phyloP scores from a whole-genome alignment of 2,797 vertebrate species.

The Lithobates sylvaticus region DNA sequence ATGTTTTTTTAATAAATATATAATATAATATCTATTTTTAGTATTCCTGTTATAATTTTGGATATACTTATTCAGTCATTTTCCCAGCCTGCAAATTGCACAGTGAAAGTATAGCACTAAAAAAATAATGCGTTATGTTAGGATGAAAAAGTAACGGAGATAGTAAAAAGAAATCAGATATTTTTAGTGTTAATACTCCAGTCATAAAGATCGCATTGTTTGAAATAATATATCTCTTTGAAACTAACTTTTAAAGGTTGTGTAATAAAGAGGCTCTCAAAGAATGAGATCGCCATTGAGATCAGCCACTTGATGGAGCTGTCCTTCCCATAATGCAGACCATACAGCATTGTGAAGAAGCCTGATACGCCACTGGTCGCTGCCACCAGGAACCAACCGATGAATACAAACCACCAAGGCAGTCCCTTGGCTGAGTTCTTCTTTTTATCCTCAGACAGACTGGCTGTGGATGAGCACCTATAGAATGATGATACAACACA shows the following conservation, averaged over 20 bases:
- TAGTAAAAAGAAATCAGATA: background rate
- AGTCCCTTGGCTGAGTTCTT: constrained; percentile 76
- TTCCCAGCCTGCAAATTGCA: too few species aligned
- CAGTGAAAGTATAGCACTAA: too few species aligned
- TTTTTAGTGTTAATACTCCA: too few species aligned
- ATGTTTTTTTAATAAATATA: too few species aligned
- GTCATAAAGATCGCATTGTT: too few species aligned
- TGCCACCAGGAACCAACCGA: constrained; percentile 89
- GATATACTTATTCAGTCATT: too few species aligned
- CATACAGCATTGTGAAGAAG: constrained; percentile 95
- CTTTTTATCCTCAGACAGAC: constrained; percentile 71
- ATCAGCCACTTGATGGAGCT: constrained; percentile 94
- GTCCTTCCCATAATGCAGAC: constrained; percentile 90
- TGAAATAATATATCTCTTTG: background rate
- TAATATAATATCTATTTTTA: too few species aligned
- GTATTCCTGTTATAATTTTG: too few species aligned
- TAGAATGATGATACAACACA: constrained; percentile 8
- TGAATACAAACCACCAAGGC: constrained; percentile 93
- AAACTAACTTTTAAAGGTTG: constrained; percentile 89
- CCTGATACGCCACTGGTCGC: constrained; percentile 85
- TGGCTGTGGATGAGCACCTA: constrained; percentile 68
- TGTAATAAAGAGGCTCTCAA: constrained; percentile 93
- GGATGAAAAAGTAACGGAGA: too few species aligned
- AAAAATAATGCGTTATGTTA: too few species aligned
- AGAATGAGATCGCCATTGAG: constrained; percentile 91